Evolutionary conservation across 1,140 invertebrate genomes (phyloP).

Genomic region (Drosophila obscura): DNA sequence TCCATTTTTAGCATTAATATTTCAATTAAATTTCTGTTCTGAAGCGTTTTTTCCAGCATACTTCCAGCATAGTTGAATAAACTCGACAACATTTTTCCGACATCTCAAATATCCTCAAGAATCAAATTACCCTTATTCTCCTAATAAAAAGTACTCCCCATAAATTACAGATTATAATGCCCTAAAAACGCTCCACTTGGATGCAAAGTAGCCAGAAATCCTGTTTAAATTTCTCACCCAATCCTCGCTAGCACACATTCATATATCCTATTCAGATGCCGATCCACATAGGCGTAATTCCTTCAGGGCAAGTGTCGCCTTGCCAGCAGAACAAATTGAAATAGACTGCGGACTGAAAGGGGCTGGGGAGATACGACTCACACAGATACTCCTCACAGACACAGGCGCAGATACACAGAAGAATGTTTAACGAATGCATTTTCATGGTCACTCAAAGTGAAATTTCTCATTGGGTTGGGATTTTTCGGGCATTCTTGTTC

Average conservation of each 20-base stretch:
- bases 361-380: constrained; percentile 6
- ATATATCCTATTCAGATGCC: constrained; percentile 28
- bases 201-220: constrained; percentile 58
- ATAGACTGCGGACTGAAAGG: constrained; percentile 12
- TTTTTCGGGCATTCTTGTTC: constrained; percentile 13
- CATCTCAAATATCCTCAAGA: constrained; percentile 16
- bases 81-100: constrained; percentile 3
- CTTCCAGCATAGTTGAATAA: too few relatives aligned
- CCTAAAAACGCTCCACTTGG: constrained; percentile 1
- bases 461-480: constrained; percentile 50
- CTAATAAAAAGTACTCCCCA: constrained; percentile 32
- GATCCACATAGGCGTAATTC: constrained; percentile 48
- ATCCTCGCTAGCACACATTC: constrained; percentile 1
- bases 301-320: constrained; percentile 63
- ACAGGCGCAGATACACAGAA: constrained; percentile 27
- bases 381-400: constrained; percentile 6
- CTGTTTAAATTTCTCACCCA: constrained; percentile 42
- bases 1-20: background rate
- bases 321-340: constrained; percentile 77
- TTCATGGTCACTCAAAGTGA: constrained; percentile 79
- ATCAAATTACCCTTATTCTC: constrained; percentile 19
- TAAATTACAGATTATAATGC: constrained; percentile 34
- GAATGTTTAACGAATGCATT: constrained; percentile 78
- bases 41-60: too few relatives aligned
- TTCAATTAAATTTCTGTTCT: background rate